phyloP scores from a whole-genome alignment of 2,797 vertebrate genomes.

The Parotocinclus haroldoi region DNA sequence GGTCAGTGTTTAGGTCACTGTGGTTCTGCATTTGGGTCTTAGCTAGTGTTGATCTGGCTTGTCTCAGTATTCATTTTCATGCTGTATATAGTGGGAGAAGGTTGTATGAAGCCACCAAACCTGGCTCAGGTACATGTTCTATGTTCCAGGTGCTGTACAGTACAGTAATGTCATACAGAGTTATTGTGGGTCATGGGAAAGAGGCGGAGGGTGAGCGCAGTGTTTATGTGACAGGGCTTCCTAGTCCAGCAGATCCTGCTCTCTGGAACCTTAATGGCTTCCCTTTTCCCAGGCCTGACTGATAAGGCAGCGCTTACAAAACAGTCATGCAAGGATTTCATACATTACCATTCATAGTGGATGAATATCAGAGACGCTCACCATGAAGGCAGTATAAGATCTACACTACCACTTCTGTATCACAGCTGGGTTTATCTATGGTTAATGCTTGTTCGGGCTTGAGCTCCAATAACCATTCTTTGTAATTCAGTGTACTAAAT shows the following conservation, averaged over 20 bases:
- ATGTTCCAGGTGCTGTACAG: conserved; percentile 26
- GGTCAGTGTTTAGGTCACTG: no score
- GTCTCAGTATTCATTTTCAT: no score
- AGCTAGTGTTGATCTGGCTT: no score
- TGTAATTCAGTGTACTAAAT: no score
- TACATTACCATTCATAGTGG: conserved; percentile 26
- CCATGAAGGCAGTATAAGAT: neutral
- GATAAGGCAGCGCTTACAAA: conserved; percentile 38
- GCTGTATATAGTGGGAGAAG: no score
- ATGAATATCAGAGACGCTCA: neutral
- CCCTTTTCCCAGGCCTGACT: conserved; percentile 67
- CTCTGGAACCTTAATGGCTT: conserved; percentile 73
- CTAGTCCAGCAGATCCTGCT: conserved; percentile 71
- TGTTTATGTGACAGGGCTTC: conserved; percentile 73
- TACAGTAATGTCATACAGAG: conserved; percentile 27
- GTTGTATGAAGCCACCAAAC: no score
- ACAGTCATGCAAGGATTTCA: conserved; percentile 28
- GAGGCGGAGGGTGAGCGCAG: conserved; percentile 49
- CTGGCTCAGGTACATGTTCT: conserved; percentile 11
- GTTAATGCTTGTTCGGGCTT: no score
- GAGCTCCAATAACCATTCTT: no score
- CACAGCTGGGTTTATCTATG: no score
- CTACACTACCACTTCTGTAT: no score
- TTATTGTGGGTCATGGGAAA: conserved; percentile 69
- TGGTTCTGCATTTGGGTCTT: no score